A percentile compares a stretch with the other conserved stretches of the same genome.
These are phyloP conservation scores for Caenorhabditis drosophilae DNA, from an alignment of 2,888 invertebrate species.

Conservation along the genomic window DNA sequence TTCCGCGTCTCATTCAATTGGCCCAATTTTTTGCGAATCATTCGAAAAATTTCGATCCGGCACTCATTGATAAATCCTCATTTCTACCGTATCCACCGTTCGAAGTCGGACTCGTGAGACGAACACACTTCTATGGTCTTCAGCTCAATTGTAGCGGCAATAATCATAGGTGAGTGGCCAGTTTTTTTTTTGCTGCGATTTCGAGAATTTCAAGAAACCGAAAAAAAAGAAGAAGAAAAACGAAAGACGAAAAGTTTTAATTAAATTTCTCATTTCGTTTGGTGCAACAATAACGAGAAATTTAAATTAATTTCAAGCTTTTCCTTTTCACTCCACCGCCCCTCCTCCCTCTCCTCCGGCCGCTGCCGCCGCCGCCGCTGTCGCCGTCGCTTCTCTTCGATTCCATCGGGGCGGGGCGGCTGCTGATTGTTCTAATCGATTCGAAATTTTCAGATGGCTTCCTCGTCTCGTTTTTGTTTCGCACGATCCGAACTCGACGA, in stretches of 20 bases:
- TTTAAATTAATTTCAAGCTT: too few relatives aligned
- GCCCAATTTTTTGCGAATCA: slow-evolving; percentile 47
- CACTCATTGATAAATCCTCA: slow-evolving; percentile 24
- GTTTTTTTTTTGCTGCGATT: neutral
- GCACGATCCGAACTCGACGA: slow-evolving; percentile 23
- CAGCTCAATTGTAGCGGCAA: slow-evolving; percentile 28
- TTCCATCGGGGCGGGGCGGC: too few relatives aligned
- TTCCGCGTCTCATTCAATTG: slow-evolving; percentile 37
- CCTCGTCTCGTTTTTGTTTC: slow-evolving; percentile 45
- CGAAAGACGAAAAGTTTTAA: neutral
- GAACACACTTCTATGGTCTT: slow-evolving; percentile 30
- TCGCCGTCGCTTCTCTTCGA: too few relatives aligned
- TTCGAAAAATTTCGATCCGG: slow-evolving; percentile 32
- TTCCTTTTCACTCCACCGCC: too few relatives aligned
- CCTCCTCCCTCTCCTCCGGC: too few relatives aligned
- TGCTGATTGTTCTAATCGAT: too few relatives aligned
- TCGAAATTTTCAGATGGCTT: slow-evolving; percentile 29
- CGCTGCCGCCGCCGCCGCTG: too few relatives aligned
- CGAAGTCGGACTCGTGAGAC: slow-evolving; percentile 11
- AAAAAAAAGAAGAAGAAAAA: neutral
- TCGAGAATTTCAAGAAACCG: too few relatives aligned
- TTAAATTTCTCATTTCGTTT: too few relatives aligned
- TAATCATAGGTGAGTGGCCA: slow-evolving; percentile 21
- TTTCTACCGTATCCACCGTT: slow-evolving; percentile 25
- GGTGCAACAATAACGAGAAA: neutral